Base-by-base conservation (phyloP, 2,113 vertebrate genomes). In the Todiramphus saurophagus region DNA sequence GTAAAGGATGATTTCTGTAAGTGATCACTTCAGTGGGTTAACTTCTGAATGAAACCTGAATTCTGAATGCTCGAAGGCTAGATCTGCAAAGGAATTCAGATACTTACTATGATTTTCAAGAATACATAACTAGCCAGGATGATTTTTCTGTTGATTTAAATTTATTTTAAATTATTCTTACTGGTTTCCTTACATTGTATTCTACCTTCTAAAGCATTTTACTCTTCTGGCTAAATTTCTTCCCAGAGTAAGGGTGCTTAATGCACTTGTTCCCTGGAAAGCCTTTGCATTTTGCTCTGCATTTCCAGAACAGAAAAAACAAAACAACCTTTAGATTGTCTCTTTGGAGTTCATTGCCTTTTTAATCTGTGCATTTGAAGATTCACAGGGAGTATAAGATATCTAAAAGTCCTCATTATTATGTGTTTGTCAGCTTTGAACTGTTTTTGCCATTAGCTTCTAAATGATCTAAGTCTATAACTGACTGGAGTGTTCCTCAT, bases 361-460 rank as follows among this genome's bases (percentile, higher is more conserved):
- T 91, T 81, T 33, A 95, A 91, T 90, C 48, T 92, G 13, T 80
- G 70, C 67, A 39, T 94, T 88, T 96, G 75, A 95, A 78, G 81
- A 91, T 94, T 78, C 80, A 44, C 16, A 60, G 63, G 82, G 35
- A 67, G 77, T 82, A 76, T 68, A 73, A 94, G 74, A 58, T 89
- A 73, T 84, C 87, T 94, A 20, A 80, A 95, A 93, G 41, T 80
- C 56, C 70, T 96, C 70, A 63, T 93, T 89, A 88, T 82, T 92
- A 72, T 59, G 56, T 91, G 73, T 87, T 93, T 93, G 59, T 93
- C 83, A 90, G 81, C 87, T 85, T 90, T 94, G 66, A 92, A 85
- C 64, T 83, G 58, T 81, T 82, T 96, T 94, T 94, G 51, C 58
- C 46, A 91, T 95, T 95, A 95, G 78, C 72, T 94, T 93, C 78